A percentile compares a stretch with the other conserved stretches of the same genome.
Conservation (phyloP, 2,888 invertebrate genomes). For the Harpalus rufipes region DNA sequence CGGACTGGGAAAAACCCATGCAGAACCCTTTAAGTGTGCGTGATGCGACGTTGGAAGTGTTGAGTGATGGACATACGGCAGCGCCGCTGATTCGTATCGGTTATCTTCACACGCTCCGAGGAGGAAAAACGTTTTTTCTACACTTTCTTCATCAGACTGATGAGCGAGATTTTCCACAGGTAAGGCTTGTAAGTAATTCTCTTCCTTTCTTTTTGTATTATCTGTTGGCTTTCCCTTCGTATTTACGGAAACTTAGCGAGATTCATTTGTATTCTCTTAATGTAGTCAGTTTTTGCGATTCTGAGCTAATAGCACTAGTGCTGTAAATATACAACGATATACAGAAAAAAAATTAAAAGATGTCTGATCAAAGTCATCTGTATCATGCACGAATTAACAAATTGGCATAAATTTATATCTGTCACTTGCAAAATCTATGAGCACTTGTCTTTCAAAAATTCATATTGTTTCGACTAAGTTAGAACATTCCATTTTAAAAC, state of each 20-base stretch:
- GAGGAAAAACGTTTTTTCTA: slow-evolving; percentile 91
- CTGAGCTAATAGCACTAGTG: too few species aligned
- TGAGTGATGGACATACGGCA: slow-evolving; percentile 95
- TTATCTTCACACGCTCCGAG: slow-evolving; percentile 87
- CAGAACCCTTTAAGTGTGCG: slow-evolving; percentile 92
- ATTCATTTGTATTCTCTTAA: not conserved
- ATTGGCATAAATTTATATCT: too few species aligned
- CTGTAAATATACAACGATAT: too few species aligned
- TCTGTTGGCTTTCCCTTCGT: not conserved
- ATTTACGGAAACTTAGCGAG: not conserved
- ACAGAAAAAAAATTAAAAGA: too few species aligned
- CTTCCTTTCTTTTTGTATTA: slow-evolving; percentile 21
- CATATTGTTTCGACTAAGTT: too few species aligned
- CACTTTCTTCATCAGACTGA: slow-evolving; percentile 93
- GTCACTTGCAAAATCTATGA: too few species aligned
- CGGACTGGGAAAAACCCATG: slow-evolving; percentile 95
- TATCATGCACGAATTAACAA: too few species aligned
- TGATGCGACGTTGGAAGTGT: slow-evolving; percentile 90
- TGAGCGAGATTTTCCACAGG: slow-evolving; percentile 89
- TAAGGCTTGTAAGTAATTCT: slow-evolving; percentile 73
- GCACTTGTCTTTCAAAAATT: too few species aligned
- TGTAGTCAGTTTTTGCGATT: too few species aligned
- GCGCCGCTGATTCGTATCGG: slow-evolving; percentile 90
- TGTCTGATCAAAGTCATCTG: too few species aligned
- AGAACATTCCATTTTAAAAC: too few species aligned